Base-by-base conservation (phyloP, 2,888 invertebrate genomes). In the Trachelus iudaicus region DNA sequence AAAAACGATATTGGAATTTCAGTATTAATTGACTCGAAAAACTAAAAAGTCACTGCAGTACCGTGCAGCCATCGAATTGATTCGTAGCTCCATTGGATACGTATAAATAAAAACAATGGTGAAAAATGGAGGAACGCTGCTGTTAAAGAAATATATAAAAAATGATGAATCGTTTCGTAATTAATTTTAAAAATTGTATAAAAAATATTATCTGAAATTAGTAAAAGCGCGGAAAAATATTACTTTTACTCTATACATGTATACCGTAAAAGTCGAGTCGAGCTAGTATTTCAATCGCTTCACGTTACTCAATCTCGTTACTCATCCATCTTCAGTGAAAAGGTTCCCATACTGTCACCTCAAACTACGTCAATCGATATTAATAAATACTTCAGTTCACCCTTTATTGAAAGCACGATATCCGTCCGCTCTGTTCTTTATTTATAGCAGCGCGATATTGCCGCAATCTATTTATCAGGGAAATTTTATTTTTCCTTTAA, bases 361-460 rank as follows among this genome's bases (percentile, higher is more conserved):
- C 12, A 34, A 71, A 34, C 71, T 71, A 31, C 33, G 33, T 71
- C 71, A 34, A 71, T 71, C 71, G 71, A 71, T 71, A 71, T 71
- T 34, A 71, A 71, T 71, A 71, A 71, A 71, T 71, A 34, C 71
- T 71, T 71, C 71, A 71, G 71, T 34, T 34, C 71, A 33, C 33
- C 33, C 71, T 71, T 71, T 71, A 71, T 71, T 71, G 71, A 71
- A 71, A 71, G 33, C 71, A 15, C 69, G 71, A 71, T 34, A 34
- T 71, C 34, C 71, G 13, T 71, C 71, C 56, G 56, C 56, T 56
- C 56, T 56, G 56, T 56, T 56, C 56, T 56, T 71, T 71, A 71
- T 71, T 71, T 71, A 71, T 71, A 71, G 33, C 71, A 4, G 71
- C 31, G 31, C 71, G 71, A 71, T 71, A 71, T 71, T 71, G 33